Conservation (phyloP, 2,888 invertebrate species). For the Steromphala cineraria region DNA sequence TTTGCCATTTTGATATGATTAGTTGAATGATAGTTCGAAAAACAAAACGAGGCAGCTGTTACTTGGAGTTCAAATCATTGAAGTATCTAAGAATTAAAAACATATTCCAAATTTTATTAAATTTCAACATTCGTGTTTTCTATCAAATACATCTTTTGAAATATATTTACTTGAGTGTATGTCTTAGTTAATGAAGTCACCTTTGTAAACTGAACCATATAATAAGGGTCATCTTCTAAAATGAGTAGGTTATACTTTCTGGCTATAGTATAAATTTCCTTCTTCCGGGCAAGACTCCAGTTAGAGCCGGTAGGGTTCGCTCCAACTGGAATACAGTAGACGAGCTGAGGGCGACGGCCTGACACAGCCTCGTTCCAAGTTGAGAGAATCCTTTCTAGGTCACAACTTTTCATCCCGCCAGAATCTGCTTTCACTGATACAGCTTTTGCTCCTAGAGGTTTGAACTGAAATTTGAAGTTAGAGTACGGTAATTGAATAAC, state of each 20-base stretch:
- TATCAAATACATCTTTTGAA: too few species aligned
- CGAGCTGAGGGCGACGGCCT: neutral
- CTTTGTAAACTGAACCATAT: neutral
- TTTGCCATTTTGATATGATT: too few species aligned
- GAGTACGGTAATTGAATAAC: too few species aligned
- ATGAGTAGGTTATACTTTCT: neutral
- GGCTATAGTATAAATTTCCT: neutral
- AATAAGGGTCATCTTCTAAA: neutral
- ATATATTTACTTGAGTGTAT: too few species aligned
- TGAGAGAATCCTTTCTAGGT: neutral
- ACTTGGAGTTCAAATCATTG: too few species aligned
- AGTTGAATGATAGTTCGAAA: too few species aligned
- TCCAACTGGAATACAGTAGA: constrained; percentile 4
- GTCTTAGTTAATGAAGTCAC: too few species aligned
- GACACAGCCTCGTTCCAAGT: neutral
- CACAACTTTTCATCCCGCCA: neutral
- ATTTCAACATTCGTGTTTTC: too few species aligned
- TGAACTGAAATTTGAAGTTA: neutral
- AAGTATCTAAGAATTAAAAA: too few species aligned
- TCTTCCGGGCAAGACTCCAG: neutral
- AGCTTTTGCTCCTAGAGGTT: neutral
- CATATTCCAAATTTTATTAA: too few species aligned
- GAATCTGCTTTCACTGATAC: neutral
- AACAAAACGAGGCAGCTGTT: too few species aligned
- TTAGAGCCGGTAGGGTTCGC: constrained; percentile 4